Evolutionary conservation across 2,888 invertebrate species (phyloP).

Genomic region (Chelonus formosanus): DNA sequence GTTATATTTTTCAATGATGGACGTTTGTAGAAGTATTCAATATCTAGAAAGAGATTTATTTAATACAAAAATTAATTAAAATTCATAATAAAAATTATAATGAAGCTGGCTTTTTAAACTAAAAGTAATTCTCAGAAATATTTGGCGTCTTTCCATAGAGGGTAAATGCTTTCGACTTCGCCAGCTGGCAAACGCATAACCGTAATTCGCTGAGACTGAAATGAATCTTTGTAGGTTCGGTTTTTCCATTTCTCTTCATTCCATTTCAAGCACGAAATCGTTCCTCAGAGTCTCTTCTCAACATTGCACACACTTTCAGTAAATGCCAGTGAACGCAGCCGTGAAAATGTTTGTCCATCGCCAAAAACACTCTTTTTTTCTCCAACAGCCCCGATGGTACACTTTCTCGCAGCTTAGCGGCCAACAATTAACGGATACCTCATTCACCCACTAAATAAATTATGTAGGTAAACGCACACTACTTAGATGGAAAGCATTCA

Average conservation of each 20-base stretch:
- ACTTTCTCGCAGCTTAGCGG: conserved; percentile 54
- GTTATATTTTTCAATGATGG: no score
- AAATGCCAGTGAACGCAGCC: conserved; percentile 19
- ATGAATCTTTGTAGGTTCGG: conserved; percentile 25
- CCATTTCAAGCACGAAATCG: conserved; percentile 27
- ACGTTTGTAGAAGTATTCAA: no score
- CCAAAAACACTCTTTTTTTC: conserved; percentile 6
- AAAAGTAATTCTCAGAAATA: background rate
- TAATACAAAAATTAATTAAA: no score
- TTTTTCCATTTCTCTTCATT: conserved; percentile 17
- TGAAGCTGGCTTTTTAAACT: conserved; percentile 1
- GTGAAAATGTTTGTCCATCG: conserved; percentile 24
- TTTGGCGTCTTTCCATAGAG: conserved; percentile 15
- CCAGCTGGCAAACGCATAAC: conserved; percentile 41
- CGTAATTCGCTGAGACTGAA: conserved; percentile 35
- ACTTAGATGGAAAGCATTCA: conserved; percentile 1
- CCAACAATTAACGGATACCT: conserved; percentile 57
- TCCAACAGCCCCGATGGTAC: conserved; percentile 43
- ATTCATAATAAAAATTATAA: no score
- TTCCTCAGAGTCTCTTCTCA: conserved; percentile 32
- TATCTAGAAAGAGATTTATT: no score
- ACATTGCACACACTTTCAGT: conserved; percentile 18
- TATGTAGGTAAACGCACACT: conserved; percentile 37
- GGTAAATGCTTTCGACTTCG: conserved; percentile 23
- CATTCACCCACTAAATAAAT: conserved; percentile 50